Evolutionary conservation across 2,113 vertebrate species (phyloP).

Genomic region (Panthera leo): DNA sequence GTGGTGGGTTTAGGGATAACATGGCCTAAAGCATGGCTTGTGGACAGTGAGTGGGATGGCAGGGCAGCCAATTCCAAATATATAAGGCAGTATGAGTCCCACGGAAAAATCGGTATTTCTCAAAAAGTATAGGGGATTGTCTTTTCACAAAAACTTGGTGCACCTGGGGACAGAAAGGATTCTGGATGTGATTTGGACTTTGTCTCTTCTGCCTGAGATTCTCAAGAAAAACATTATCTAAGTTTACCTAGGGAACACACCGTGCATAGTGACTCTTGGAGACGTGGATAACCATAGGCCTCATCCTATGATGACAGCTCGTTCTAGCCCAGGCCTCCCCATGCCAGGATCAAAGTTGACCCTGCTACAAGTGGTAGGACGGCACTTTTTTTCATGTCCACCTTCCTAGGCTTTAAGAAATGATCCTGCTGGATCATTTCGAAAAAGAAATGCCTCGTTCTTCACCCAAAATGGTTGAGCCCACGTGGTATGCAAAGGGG

Average conservation of each 20-base stretch:
- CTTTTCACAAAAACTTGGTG: neutral
- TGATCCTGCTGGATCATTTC: neutral
- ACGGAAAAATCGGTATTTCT: neutral
- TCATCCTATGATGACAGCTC: neutral
- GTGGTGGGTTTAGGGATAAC: neutral
- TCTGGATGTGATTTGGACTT: neutral
- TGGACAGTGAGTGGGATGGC: neutral
- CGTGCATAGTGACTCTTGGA: neutral
- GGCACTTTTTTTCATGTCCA: neutral
- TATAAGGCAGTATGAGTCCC: neutral
- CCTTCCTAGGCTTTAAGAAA: neutral
- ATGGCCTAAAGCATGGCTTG: neutral
- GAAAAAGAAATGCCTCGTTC: neutral
- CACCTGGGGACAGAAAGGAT: neutral
- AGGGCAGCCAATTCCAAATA: neutral
- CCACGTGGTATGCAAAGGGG: neutral
- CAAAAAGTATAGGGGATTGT: neutral
- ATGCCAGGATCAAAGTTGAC: neutral
- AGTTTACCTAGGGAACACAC: neutral
- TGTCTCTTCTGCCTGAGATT: neutral
- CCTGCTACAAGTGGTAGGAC: neutral
- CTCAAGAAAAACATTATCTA: neutral
- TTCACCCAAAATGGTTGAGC: neutral
- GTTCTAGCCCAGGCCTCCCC: neutral
- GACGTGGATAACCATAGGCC: neutral